A percentile compares a stretch with the other conserved stretches of the same genome.
phyloP scores from a whole-genome alignment of 2,888 invertebrate species.

The Diarsia rubi region DNA sequence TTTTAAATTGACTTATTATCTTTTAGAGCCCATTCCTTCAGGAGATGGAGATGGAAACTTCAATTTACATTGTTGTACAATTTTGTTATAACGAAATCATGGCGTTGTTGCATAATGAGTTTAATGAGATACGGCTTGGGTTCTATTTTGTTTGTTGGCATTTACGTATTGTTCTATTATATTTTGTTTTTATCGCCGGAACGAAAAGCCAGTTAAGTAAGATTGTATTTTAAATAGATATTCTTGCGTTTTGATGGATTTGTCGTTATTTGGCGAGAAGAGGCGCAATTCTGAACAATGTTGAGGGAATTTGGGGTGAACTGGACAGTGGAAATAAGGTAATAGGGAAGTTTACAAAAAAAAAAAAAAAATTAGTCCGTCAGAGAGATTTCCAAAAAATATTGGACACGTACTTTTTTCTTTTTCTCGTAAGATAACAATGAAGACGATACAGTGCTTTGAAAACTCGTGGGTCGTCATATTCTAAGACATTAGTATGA shows the following conservation, averaged over 20 bases:
- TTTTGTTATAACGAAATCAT: conserved; percentile 30
- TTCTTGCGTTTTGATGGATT: not conserved
- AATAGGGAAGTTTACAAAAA: too few relatives aligned
- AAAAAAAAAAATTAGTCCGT: too few relatives aligned
- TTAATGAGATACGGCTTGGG: not conserved
- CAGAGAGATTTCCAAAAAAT: too few relatives aligned
- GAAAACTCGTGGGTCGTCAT: too few relatives aligned
- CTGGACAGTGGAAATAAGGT: too few relatives aligned
- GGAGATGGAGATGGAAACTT: conserved; percentile 6
- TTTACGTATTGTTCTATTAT: conserved; percentile 4
- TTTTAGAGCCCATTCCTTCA: conserved; percentile 31
- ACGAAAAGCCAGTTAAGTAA: not conserved
- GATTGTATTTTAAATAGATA: not conserved
- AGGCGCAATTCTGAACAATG: not conserved
- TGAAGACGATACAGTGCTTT: too few relatives aligned
- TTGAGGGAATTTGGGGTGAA: not conserved
- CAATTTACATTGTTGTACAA: conserved; percentile 19
- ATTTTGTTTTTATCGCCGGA: not conserved
- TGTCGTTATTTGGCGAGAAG: not conserved
- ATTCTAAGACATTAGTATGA: too few relatives aligned
- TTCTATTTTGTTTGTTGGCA: not conserved
- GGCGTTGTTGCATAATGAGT: conserved; percentile 5
- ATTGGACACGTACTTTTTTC: too few relatives aligned
- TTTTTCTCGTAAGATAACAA: too few relatives aligned
- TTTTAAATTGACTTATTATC: conserved; percentile 56